Base-by-base conservation (phyloP, 2,888 invertebrate genomes). In the Andrena fulva region DNA sequence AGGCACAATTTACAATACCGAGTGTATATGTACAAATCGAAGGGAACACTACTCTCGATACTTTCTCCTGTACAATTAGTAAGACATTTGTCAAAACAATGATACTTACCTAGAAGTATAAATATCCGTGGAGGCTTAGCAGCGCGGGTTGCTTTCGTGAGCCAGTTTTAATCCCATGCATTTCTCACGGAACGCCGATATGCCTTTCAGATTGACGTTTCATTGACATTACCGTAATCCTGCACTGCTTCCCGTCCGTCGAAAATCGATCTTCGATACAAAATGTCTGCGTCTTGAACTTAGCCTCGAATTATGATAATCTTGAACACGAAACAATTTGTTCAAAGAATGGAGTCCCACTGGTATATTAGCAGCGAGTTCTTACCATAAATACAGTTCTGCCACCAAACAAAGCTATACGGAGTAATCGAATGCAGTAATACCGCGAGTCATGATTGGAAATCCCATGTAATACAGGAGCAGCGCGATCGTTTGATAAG, bases 181-280 rank as follows among this genome's bases (percentile, higher is more conserved):
- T 82, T 69, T 81, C 72, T 81, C 29, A 69, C 20, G 16, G 8
- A 76, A 52, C 20, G 59, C 12, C 33, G 59, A 71, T 42, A 12
- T 59, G 1, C 56, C 24, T 80, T 71, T 70, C 48, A 1, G 20
- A 24, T 42, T 70, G 52, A 48, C 54, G 48, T 67, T 71, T 31
- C 29, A 48, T 62, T 24, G 64, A 52, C 59, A 52, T 79, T 69
- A 67, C 48, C 56, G 59, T 20, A 20, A 64, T 73, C 20, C 70
- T 67, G 29, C 60, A 56, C 52, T 33, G 56, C 48, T 60, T 52
- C 20, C 27, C 54, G 56, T 31, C 16, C 29, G 48, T 42, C 75
- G 62, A 62, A 52, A 70, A 82, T 82, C 75, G 82, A 81, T 67
- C 76, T 76, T 71, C 70, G 71, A 82, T 71, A 81, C 31, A 80